Conservation (phyloP, 2,113 vertebrate genomes). For the Peromyscus leucopus region DNA sequence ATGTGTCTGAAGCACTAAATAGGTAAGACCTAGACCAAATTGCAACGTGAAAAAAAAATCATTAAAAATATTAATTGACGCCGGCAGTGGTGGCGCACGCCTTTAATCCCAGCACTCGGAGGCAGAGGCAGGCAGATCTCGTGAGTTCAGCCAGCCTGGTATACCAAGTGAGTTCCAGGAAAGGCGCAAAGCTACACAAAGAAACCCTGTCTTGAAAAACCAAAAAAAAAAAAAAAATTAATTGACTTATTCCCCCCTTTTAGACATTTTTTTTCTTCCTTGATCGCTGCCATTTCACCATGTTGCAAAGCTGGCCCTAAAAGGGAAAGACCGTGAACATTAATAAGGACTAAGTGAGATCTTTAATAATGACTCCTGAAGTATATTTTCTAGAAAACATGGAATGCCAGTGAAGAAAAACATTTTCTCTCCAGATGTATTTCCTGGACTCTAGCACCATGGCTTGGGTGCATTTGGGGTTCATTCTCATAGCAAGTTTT, state of each 20-base stretch:
- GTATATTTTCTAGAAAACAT: background rate
- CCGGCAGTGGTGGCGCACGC: too few relatives aligned
- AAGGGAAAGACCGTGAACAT: background rate
- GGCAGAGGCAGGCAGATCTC: too few relatives aligned
- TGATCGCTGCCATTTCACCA: background rate
- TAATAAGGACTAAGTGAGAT: background rate
- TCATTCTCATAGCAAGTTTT: background rate
- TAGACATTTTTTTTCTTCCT: background rate
- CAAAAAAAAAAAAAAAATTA: too few relatives aligned
- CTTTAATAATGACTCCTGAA: background rate
- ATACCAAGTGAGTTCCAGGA: too few relatives aligned
- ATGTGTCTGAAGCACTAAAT: background rate
- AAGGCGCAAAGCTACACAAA: too few relatives aligned
- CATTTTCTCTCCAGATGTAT: background rate
- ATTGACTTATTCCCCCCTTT: background rate
- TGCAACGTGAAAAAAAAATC: background rate
- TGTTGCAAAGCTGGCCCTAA: background rate
- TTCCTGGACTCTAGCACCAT: background rate
- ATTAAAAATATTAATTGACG: slow-evolving; percentile 3
- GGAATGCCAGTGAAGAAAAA: background rate
- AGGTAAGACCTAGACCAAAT: background rate
- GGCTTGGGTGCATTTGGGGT: background rate
- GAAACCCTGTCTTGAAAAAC: too few relatives aligned
- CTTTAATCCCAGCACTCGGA: too few relatives aligned
- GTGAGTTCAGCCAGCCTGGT: too few relatives aligned